These are phyloP conservation scores for Phyllostomus hastatus DNA, from an alignment of 2,113 vertebrate genomes.

Conservation along the genomic window DNA sequence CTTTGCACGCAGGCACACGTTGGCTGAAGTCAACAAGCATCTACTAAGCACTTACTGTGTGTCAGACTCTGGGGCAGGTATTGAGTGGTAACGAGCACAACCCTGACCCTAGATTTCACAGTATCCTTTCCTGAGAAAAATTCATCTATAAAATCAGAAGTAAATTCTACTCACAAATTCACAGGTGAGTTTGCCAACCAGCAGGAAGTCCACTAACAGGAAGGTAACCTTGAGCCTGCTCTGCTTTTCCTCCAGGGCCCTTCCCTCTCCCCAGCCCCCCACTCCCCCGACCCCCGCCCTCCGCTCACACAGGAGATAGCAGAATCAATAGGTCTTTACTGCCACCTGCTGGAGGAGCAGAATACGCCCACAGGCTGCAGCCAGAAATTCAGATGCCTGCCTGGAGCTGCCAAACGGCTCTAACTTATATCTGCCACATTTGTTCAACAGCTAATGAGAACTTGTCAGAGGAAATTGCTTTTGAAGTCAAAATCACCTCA, in stretches of 20 bases:
- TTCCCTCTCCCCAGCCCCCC: neutral
- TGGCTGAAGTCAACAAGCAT: neutral
- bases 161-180: neutral
- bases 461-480: slow-evolving; percentile 24
- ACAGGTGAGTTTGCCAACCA: neutral
- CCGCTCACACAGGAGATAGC: fast-evolving
- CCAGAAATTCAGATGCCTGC: neutral
- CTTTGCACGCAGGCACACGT: neutral
- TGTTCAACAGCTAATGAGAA: slow-evolving; percentile 24
- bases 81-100: neutral
- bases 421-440: neutral
- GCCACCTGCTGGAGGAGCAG: slow-evolving; percentile 54
- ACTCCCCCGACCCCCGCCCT: no score
- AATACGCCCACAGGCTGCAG: neutral
- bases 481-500: slow-evolving; percentile 32
- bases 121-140: slow-evolving; percentile 13
- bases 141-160: neutral
- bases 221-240: neutral
- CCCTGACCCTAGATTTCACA: neutral
- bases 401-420: neutral
- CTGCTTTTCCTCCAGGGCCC: neutral
- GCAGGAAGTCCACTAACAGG: neutral
- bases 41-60: neutral
- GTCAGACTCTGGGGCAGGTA: neutral
- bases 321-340: neutral